Evolutionary conservation across 2,888 invertebrate species (phyloP).

Genomic region (Pegoplata infirma): DNA sequence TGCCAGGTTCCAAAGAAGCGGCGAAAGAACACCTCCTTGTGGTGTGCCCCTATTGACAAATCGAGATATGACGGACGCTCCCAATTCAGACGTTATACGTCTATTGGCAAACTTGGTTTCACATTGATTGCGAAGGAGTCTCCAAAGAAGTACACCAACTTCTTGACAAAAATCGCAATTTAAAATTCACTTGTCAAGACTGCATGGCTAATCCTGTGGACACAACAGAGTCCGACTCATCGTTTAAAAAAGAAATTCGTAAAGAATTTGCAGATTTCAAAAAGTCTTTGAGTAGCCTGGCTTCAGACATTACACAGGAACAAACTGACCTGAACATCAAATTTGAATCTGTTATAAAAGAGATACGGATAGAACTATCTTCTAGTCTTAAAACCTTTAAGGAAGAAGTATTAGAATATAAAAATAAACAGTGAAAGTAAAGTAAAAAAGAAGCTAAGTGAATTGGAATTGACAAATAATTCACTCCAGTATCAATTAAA

Average conservation of each 20-base stretch:
- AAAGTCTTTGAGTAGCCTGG: neutral
- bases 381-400: too few relatives aligned
- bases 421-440: too few relatives aligned
- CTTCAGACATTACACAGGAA: neutral
- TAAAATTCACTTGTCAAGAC: neutral
- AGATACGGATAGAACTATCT: neutral
- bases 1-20: too few relatives aligned
- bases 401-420: too few relatives aligned
- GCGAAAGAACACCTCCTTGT: too few relatives aligned
- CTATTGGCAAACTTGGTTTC: constrained; percentile 1
- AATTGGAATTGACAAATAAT: neutral
- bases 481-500: neutral
- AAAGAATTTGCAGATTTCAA: neutral
- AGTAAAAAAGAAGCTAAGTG: too few relatives aligned
- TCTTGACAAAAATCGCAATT: constrained; percentile 7
- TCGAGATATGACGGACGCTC: too few relatives aligned
- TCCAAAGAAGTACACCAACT: neutral
- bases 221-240: neutral
- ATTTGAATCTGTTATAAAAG: neutral
- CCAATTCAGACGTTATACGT: too few relatives aligned
- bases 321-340: neutral
- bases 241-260: neutral
- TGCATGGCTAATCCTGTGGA: neutral
- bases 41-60: too few relatives aligned
- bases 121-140: constrained; percentile 1